A percentile compares a stretch with the other conserved stretches of the same genome.
Evolutionary conservation across 53 echinoderm and acorn worm species (phyloP).

Genomic region (Luidia sarsii): DNA sequence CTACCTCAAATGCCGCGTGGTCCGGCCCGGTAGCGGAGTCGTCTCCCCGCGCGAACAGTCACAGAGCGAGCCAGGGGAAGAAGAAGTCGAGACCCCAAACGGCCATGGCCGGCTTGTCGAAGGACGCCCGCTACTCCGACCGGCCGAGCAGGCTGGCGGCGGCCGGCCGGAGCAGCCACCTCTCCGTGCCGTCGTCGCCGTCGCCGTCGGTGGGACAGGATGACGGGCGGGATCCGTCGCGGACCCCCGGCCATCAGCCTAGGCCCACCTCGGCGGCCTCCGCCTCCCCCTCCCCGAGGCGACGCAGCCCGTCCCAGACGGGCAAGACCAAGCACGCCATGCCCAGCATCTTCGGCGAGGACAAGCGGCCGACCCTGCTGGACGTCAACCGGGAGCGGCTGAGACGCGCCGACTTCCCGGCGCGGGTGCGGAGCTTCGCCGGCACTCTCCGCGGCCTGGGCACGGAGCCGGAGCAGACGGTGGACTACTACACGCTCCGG

Average conservation of each 20-base stretch:
- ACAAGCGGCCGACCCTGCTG: constrained; percentile 56
- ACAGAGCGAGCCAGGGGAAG: background rate
- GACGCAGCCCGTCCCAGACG: background rate
- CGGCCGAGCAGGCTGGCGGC: background rate
- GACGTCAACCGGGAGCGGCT: constrained; percentile 69
- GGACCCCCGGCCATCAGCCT: background rate
- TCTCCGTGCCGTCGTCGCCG: background rate
- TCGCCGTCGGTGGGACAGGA: background rate
- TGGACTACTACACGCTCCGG: constrained; percentile 65
- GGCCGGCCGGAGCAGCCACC: background rate
- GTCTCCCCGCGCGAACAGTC: background rate
- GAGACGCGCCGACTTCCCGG: constrained; percentile 48
- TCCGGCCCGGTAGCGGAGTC: background rate
- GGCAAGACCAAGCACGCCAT: constrained; percentile 14
- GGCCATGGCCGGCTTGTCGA: constrained; percentile 13
- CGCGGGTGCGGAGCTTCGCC: constrained; percentile 56
- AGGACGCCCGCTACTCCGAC: background rate
- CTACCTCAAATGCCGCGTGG: too few relatives aligned
- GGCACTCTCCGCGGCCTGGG: constrained; percentile 21
- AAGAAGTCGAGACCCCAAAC: constrained; percentile 25
- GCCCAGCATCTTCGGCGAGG: constrained; percentile 70
- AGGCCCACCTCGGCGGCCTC: background rate
- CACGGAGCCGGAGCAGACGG: constrained; percentile 51
- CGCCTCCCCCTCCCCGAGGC: background rate
- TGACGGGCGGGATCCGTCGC: background rate